Evolutionary conservation across 2,888 invertebrate genomes (phyloP).

Genomic region (Himalopsyche tibetana): DNA sequence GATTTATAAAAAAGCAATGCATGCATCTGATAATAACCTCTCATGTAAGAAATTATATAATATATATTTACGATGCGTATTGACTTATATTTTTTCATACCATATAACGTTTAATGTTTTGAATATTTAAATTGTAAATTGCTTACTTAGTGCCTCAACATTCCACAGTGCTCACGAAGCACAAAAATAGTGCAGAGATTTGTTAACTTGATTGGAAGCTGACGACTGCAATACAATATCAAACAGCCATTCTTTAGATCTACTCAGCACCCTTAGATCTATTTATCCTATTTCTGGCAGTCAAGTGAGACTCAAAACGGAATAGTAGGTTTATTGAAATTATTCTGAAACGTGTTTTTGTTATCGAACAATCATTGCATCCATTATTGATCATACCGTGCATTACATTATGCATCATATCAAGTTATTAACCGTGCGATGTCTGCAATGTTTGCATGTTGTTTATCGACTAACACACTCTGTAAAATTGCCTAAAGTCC

Average conservation of each 20-base stretch:
- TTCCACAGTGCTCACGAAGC: conserved; percentile 57
- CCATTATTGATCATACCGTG: conserved; percentile 33
- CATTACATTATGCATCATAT: conserved; percentile 15
- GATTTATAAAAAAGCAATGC: conserved; percentile 45
- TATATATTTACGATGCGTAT: conserved; percentile 49
- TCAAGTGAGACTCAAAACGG: background rate
- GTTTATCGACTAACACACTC: conserved; percentile 48
- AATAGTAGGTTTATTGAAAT: background rate
- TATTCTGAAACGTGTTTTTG: conserved; percentile 19
- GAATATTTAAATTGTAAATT: conserved; percentile 51
- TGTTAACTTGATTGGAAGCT: background rate
- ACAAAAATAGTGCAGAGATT: conserved; percentile 43
- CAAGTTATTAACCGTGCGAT: background rate
- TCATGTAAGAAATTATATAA: conserved; percentile 50
- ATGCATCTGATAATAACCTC: conserved; percentile 26
- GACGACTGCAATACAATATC: background rate
- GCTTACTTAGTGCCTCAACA: conserved; percentile 60
- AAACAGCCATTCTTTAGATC: background rate
- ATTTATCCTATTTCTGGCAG: background rate
- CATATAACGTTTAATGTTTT: conserved; percentile 44
- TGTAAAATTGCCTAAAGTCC: conserved; percentile 54
- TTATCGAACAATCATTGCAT: conserved; percentile 38
- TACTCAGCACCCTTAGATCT: background rate
- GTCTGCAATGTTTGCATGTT: conserved; percentile 45
- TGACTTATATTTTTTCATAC: conserved; percentile 60